A percentile compares a stretch with the other conserved stretches of the same genome.
phyloP scores from a whole-genome alignment of 2,888 invertebrate genomes.

The Dolichopus griseipennis region DNA sequence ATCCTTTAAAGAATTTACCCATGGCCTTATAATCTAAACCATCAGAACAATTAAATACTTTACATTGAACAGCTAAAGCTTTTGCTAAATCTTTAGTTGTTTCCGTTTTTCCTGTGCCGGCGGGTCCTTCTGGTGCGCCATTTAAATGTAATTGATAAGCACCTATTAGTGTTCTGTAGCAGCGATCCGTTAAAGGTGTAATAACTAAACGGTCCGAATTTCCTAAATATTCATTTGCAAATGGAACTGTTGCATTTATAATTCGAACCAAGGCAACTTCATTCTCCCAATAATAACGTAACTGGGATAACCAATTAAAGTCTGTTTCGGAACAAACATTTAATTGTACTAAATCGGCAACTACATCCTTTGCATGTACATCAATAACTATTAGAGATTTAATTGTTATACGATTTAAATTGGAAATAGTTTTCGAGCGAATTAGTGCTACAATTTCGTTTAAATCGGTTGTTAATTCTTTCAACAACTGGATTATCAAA shows the following conservation, averaged over 20 bases:
- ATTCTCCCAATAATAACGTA: slow-evolving; percentile 61
- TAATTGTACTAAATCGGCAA: slow-evolving; percentile 47
- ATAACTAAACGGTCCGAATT: slow-evolving; percentile 55
- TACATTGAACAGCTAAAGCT: slow-evolving; percentile 78
- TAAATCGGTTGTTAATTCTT: slow-evolving; percentile 45
- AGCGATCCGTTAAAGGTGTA: slow-evolving; percentile 54
- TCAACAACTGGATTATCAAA: slow-evolving; percentile 44
- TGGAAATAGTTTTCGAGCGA: slow-evolving; percentile 49
- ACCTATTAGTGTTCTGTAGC: slow-evolving; percentile 61
- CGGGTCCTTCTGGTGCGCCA: slow-evolving; percentile 64
- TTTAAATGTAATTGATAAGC: slow-evolving; percentile 63
- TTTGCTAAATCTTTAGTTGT: slow-evolving; percentile 88
- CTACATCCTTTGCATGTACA: slow-evolving; percentile 62
- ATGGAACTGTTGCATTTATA: slow-evolving; percentile 57
- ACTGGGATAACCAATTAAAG: slow-evolving; percentile 63
- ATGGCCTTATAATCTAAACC: slow-evolving; percentile 63
- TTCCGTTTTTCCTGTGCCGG: slow-evolving; percentile 84
- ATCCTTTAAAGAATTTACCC: slow-evolving; percentile 63
- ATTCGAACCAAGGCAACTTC: slow-evolving; percentile 50
- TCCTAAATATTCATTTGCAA: slow-evolving; percentile 66
- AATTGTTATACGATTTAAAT: slow-evolving; percentile 54
- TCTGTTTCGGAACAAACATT: slow-evolving; percentile 50
- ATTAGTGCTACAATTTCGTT: slow-evolving; percentile 50
- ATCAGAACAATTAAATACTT: slow-evolving; percentile 66
- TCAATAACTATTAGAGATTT: slow-evolving; percentile 62